Percentiles rank a stretch among this genome's conserved stretches.
Conservation (phyloP, 2,113 vertebrate species). For the Donacobius atricapilla region DNA sequence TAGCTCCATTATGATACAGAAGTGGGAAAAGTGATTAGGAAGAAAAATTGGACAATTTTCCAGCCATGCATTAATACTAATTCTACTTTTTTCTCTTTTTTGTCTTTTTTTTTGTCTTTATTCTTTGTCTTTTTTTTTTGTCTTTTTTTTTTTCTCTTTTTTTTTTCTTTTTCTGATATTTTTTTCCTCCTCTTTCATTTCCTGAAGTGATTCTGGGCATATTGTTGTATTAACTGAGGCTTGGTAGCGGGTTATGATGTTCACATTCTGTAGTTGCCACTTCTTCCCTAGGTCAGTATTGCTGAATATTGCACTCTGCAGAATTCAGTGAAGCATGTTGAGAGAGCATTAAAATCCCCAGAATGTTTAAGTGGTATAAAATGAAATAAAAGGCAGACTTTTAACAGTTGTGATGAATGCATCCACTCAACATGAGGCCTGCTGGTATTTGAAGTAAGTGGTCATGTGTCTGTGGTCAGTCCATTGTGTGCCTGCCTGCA, state of each 20-base stretch:
- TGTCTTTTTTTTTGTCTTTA: fast-evolving
- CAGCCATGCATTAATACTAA: neutral
- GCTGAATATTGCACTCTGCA: neutral
- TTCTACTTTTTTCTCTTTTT: neutral
- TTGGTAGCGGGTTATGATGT: neutral
- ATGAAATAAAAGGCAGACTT: neutral
- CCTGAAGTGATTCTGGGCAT: neutral
- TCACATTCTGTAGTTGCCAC: neutral
- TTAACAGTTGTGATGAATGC: neutral
- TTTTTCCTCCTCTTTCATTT: neutral
- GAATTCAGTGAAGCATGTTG: neutral
- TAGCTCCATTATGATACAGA: neutral
- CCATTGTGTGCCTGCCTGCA: neutral
- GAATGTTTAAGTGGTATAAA: neutral
- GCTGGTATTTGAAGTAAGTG: neutral
- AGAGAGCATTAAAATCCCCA: neutral
- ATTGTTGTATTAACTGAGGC: neutral
- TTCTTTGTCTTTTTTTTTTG: too few species aligned
- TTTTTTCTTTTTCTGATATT: fast-evolving
- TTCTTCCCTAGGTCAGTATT: neutral
- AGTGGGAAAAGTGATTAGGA: neutral
- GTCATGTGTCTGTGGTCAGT: neutral
- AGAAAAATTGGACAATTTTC: neutral
- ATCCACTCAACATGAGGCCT: neutral
- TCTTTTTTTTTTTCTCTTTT: too few species aligned